Percentiles rank a stretch among this genome's conserved stretches.
These are phyloP conservation scores for Gymnothorax javanicus DNA, from an alignment of 2,797 vertebrate genomes.

Conservation along the genomic window DNA sequence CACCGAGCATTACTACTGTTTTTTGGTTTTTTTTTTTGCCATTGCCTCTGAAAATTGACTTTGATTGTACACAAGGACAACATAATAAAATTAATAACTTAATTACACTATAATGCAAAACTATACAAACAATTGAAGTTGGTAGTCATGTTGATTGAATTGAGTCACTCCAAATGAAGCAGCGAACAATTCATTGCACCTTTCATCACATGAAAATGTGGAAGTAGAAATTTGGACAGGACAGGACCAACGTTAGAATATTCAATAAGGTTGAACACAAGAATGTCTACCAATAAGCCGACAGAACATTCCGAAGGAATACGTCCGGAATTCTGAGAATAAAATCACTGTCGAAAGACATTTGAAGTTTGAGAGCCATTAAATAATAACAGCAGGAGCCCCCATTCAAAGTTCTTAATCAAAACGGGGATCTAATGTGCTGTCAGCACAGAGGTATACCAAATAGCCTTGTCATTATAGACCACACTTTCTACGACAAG, in stretches of 20 bases:
- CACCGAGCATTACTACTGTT: neutral
- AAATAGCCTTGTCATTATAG: too few relatives aligned
- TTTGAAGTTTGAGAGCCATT: slow-evolving; percentile 37
- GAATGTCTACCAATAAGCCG: slow-evolving; percentile 30
- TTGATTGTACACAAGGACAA: neutral
- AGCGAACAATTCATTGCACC: neutral
- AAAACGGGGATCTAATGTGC: neutral
- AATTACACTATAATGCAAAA: neutral
- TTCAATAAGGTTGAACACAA: slow-evolving; percentile 23
- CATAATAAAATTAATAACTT: neutral
- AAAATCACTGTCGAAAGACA: slow-evolving; percentile 42
- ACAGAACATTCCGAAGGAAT: slow-evolving; percentile 33
- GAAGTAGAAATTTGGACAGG: too few relatives aligned
- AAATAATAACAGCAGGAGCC: neutral
- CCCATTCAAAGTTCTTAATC: neutral
- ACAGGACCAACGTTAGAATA: neutral
- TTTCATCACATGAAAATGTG: neutral
- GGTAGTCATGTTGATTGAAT: neutral
- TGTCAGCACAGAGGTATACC: too few relatives aligned
- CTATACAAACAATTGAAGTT: neutral
- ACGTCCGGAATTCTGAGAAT: slow-evolving; percentile 35
- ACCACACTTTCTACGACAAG: too few relatives aligned
- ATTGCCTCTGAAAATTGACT: neutral
- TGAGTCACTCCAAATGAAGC: neutral
- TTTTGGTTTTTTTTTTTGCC: neutral